Evolutionary conservation across 1,140 invertebrate genomes (phyloP), one percentile per base, ranked within the genome.

Genomic region (Dreissena rostriformis): DNA sequence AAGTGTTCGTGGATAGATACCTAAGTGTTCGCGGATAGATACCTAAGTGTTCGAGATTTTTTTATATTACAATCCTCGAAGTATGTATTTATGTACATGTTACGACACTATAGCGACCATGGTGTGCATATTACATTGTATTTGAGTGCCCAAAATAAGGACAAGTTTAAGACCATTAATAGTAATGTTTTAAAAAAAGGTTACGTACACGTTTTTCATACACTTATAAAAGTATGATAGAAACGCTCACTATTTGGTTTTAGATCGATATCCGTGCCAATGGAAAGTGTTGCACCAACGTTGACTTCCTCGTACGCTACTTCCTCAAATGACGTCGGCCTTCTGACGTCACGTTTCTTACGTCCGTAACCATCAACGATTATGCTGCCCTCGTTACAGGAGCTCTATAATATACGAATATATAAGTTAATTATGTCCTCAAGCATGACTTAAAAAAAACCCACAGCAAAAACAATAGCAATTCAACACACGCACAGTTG

Each of bases 261-360:
- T 22, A 79, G 0, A 39, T 79, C 76, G 29, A 55, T 70, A 66
- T 79, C 76, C 17, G 76, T 68, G 6, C 76, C 76, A 1, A 79
- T 66, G 5, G 63, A 70, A 52, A 79, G 53, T 22, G 76, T 29
- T 15, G 76, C 68, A 5, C 76, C 76, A 19, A 79, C 76, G 29
- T 79, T 67, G 26, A 79, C 15, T 28, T 79, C 76, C 4, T 79
- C 76, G 68, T 68, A 52, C 1, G 24, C 76, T 5, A 76, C 74
- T n/a, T 79, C 52, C 6, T 67, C 76, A 39, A 39, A 39, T 39
- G 39, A 39, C 2, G 39, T 39, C 39, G 39, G 8, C 39, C 39
- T 39, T 14, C 53, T 26, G 6, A 26, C 26, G 5, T 28, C 39
- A 53, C 76, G 63, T 76, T 65, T 76, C 57, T 66, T 65, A 51